Evolutionary conservation across 92 coral and sea anemone genomes (phyloP), one percentile per base, ranked within the genome.

Genomic region (Micromussa lordhowensis): DNA sequence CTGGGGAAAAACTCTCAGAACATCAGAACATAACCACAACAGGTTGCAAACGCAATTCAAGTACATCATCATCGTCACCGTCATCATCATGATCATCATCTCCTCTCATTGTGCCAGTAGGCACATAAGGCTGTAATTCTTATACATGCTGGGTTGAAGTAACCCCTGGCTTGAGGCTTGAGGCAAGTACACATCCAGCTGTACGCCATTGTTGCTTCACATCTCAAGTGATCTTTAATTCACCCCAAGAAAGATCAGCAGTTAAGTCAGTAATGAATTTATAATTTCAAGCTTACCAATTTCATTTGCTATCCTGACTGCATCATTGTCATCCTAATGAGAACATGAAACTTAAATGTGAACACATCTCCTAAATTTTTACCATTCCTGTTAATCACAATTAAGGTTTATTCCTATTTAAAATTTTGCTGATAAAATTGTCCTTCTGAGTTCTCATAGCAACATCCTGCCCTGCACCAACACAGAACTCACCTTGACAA

Each of bases 241-340:
- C 75, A 70, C 21, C 8, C 38, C 15, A 31, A 30, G 22, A 1
- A 0, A 5, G 24, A 19, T 34, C 22, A 71, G 31, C 15, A 29
- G 15, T 0, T 70, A n/a, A 35, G 11, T 30, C 9, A 3, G 40
- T 21, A 34, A 71, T 24, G 51, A 71, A 61, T 58, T 29, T 13
- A 58, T 57, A 4, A n/a, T 21, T 35, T 48, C 21, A 30, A 19
- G 72, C 82, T 18, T 95, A 96, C 99, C 99, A 79, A 97, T 97
- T n/a, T 97, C 98, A 88, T 94, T 92, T 34, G 99, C 96, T 79
- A 93, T 93, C 80, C 91, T 94, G 40, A 97, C 94, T 22, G 99
- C 99, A 75, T 97, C 99, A 14, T 91, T 91, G 63, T 91, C 95
- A 84, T 97, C 94, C 99, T 97, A 81, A 13, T 26, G 32, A 61